Evolutionary conservation across 2,113 vertebrate species (phyloP).

Genomic region (Crotalus horridus): DNA sequence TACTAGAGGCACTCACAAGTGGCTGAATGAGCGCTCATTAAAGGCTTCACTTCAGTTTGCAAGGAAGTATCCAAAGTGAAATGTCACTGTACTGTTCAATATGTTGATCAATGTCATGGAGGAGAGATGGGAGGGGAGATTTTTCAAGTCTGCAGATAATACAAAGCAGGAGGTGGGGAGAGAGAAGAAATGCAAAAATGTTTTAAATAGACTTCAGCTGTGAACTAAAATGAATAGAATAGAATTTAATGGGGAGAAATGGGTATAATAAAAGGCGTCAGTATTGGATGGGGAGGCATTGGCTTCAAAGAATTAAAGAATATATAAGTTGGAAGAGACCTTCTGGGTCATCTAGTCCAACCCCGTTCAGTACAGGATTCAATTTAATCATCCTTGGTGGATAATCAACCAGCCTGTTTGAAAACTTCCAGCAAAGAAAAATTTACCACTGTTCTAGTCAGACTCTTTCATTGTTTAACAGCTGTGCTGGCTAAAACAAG

Average conservation of each 20-base stretch:
- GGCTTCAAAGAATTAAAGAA: conserved; percentile 2
- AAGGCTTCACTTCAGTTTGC: background rate
- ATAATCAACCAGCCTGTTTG: background rate
- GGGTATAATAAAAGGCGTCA: background rate
- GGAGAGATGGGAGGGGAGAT: background rate
- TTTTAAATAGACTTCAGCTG: background rate
- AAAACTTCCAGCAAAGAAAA: background rate
- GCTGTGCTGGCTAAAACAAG: conserved; percentile 65
- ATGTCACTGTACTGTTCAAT: background rate
- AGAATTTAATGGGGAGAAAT: background rate
- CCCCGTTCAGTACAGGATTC: background rate
- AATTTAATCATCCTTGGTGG: background rate
- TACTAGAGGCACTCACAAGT: background rate
- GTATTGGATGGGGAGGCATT: background rate
- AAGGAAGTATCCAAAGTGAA: background rate
- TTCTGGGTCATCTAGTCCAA: background rate
- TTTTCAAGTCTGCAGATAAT: background rate
- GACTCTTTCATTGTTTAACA: background rate
- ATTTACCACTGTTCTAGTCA: background rate
- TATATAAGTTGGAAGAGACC: background rate
- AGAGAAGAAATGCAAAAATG: background rate
- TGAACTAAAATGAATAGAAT: background rate
- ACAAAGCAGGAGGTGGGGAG: background rate
- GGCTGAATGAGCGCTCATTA: background rate
- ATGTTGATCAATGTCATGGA: background rate